phyloP scores from a whole-genome alignment of 2,888 invertebrate species.

The Agriopis leucophaearia region DNA sequence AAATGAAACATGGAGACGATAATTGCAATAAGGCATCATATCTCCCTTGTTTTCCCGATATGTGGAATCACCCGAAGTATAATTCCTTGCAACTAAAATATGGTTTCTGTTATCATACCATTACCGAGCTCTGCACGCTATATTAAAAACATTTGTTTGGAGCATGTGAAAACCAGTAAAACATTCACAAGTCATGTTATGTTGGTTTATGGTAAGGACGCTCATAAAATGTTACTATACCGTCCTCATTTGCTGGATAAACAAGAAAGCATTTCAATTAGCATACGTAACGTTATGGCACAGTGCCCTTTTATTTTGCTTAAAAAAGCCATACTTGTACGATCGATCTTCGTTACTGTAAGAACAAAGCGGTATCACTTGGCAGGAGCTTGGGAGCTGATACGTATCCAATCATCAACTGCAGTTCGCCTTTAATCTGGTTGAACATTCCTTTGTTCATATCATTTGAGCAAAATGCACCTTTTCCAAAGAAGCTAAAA shows the following conservation, averaged over 20 bases:
- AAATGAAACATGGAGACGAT: no score
- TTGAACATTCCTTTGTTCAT: conserved; percentile 1
- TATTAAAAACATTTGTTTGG: background rate
- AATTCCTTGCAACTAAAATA: no score
- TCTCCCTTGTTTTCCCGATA: no score
- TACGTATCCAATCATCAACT: conserved; percentile 42
- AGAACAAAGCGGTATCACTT: conserved; percentile 48
- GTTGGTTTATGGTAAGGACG: conserved; percentile 24
- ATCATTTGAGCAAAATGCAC: conserved; percentile 1
- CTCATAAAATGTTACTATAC: conserved; percentile 24
- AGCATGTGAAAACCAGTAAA: conserved; percentile 11
- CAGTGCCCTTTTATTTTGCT: conserved; percentile 35
- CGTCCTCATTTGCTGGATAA: conserved; percentile 26
- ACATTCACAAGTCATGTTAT: conserved; percentile 21
- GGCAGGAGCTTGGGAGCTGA: conserved; percentile 46
- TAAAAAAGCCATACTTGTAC: conserved; percentile 23
- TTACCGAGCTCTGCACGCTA: background rate
- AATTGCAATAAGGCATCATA: no score
- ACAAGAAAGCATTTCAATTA: conserved; percentile 40
- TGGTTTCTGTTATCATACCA: conserved; percentile 5
- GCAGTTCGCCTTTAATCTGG: background rate
- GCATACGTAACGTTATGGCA: conserved; percentile 31
- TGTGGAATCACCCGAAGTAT: no score
- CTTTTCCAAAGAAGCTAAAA: background rate
- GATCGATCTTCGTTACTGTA: conserved; percentile 41